A percentile compares a stretch with the other conserved stretches of the same genome.
Conservation (phyloP, 2,113 vertebrate genomes). For the Marmota flaviventris region DNA sequence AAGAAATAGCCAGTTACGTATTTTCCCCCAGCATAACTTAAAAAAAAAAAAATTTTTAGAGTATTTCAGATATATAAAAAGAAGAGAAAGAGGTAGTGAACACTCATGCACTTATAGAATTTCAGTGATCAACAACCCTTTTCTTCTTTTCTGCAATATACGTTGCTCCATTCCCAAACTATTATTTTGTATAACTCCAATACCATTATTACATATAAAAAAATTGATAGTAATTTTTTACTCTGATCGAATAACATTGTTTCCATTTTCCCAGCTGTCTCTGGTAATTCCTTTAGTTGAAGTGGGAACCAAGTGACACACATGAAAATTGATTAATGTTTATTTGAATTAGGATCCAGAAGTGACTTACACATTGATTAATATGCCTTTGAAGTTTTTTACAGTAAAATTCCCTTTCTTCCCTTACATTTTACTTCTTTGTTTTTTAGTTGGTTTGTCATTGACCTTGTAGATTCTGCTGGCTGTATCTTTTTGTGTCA, state of each 20-base stretch:
- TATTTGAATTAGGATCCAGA: too few relatives aligned
- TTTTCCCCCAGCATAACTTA: too few relatives aligned
- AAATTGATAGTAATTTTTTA: not conserved
- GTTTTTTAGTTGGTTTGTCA: not conserved
- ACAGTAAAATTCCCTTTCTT: not conserved
- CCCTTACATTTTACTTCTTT: not conserved
- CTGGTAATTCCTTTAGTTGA: not conserved
- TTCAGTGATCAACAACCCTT: not conserved
- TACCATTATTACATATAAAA: too few relatives aligned
- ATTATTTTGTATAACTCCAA: not conserved
- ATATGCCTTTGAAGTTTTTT: not conserved
- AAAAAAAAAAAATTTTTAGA: not conserved
- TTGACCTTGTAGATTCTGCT: not conserved
- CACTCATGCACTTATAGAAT: fast-evolving
- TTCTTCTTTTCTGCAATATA: not conserved
- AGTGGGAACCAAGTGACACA: not conserved
- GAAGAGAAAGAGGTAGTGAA: not conserved
- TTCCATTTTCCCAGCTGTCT: not conserved
- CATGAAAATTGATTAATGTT: not conserved
- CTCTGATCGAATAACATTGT: not conserved
- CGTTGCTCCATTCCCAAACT: not conserved
- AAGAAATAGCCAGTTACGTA: fast-evolving
- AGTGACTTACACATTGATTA: not conserved
- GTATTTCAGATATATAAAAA: not conserved
- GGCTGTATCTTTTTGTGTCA: not conserved